Base-by-base conservation (phyloP, 1,140 invertebrate genomes). In the Drosophila equinoxialis region DNA sequence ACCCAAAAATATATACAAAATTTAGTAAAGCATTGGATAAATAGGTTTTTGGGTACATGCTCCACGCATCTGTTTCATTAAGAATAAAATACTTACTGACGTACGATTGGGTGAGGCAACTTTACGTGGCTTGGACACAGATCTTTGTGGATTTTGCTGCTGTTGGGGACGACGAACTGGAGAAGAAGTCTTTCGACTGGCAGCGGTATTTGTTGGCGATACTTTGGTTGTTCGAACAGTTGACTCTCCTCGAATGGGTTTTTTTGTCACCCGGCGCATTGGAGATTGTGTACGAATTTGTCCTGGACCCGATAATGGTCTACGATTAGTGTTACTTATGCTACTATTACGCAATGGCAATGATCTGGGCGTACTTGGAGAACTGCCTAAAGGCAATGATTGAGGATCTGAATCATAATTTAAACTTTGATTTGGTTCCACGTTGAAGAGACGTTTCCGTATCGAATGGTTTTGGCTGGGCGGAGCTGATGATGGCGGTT, bases 391-490 rank as follows among this genome's bases (percentile, higher is more conserved):
- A 0, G 55, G 61, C 20, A 69, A 37, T 11, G 23, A 26, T 11
- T 70, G 66, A 0, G 55, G 63, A 5, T 86, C 82, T 6, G 65
- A 59, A 6, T 81, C 78, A n/a, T 58, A 70, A n/a, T 48, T 63
- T 0, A 39, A 11, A 39, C 6, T 23, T 30, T 55, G 17, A 7
- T n/a, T 10, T 2, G 33, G n/a, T 0, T 70, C 55, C 5, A 45
- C 10, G 11, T 65, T 69, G 11, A 86, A 86, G 11, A 86, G 65
- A 3, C 83, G 65, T 45, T 86, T 86, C 10, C 83, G 66, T 23
- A 62, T 65, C 7, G 68, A 64, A 6, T 10, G 45, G 5, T 11
- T 39, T 14, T 30, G n/a, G 26, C 41, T 45, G 20, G 13, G 13
- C 33, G 11, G 37, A 39, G 37, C 37, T 39, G 37, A 8, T 5